A percentile compares a stretch with the other conserved stretches of the same genome.
Conservation (phyloP, 2,113 vertebrate genomes). For the Edolisoma coerulescens region DNA sequence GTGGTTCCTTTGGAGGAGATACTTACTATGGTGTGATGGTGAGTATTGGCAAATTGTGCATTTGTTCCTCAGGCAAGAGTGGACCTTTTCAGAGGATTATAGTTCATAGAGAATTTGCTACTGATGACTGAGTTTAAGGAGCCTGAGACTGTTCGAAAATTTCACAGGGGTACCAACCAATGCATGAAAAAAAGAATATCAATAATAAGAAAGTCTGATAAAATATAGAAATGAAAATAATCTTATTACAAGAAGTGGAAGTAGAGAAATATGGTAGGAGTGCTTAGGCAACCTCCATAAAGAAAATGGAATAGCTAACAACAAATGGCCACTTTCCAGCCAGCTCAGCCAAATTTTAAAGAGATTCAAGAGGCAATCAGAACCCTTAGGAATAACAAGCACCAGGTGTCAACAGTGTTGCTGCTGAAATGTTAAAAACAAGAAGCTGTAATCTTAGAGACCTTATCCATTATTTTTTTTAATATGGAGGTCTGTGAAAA, state of each 20-base stretch:
- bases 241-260: not conserved
- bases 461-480: not conserved
- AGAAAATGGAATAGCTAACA: conserved; percentile 14
- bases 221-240: not conserved
- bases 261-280: not conserved
- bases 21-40: not conserved
- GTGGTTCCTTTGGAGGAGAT: not conserved
- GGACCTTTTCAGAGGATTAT: not conserved
- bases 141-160: not conserved
- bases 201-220: not conserved
- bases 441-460: not conserved
- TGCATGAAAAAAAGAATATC: not conserved
- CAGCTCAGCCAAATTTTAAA: conserved; percentile 22
- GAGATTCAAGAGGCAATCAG: conserved; percentile 33
- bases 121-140: not conserved
- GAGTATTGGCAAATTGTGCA: not conserved
- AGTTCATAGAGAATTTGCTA: not conserved
- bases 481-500: not conserved
- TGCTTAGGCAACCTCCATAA: not conserved
- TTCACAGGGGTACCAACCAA: not conserved
- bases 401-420: not conserved
- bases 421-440: not conserved
- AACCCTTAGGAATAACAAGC: conserved; percentile 23
- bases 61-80: not conserved
- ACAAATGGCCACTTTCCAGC: conserved; percentile 22